Evolutionary conservation across 2,888 invertebrate genomes (phyloP).

Genomic region (Portevinia maculata): DNA sequence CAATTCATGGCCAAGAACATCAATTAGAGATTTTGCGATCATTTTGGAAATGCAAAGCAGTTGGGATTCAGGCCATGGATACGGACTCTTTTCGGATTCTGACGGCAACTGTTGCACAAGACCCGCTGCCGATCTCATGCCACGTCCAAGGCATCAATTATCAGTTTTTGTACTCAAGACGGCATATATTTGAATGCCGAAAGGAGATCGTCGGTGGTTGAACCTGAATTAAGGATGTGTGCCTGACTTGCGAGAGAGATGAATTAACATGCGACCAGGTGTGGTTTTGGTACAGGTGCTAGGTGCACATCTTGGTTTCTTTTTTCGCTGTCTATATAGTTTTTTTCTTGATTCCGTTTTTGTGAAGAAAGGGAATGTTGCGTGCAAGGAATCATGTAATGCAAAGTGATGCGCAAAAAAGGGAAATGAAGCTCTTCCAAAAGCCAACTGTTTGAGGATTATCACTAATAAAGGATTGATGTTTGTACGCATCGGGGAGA

Average conservation of each 20-base stretch:
- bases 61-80: constrained; percentile 1
- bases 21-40: constrained; percentile 74
- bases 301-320: constrained; percentile 54
- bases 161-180: constrained; percentile 64
- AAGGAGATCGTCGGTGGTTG: constrained; percentile 72
- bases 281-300: constrained; percentile 75
- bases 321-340: constrained; percentile 22
- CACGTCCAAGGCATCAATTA: constrained; percentile 70
- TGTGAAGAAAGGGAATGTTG: constrained; percentile 35
- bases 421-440: constrained; percentile 44
- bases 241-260: constrained; percentile 70
- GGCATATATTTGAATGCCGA: constrained; percentile 58
- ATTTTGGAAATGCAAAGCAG: constrained; percentile 71
- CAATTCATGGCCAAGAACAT: constrained; percentile 70
- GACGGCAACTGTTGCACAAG: constrained; percentile 50
- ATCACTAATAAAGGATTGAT: constrained; percentile 26
- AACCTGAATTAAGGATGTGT: constrained; percentile 73
- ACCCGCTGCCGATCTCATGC: constrained; percentile 71
- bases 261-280: constrained; percentile 74
- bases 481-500: not conserved
- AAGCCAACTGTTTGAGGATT: constrained; percentile 43
- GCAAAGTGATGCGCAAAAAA: constrained; percentile 43
- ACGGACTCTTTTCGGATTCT: constrained; percentile 29
- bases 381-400: constrained; percentile 52
- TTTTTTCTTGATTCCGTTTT: constrained; percentile 20